Percentiles rank a stretch among this genome's conserved stretches.
phyloP scores from a whole-genome alignment of 2,888 invertebrate genomes.

The Fragum fragum region DNA sequence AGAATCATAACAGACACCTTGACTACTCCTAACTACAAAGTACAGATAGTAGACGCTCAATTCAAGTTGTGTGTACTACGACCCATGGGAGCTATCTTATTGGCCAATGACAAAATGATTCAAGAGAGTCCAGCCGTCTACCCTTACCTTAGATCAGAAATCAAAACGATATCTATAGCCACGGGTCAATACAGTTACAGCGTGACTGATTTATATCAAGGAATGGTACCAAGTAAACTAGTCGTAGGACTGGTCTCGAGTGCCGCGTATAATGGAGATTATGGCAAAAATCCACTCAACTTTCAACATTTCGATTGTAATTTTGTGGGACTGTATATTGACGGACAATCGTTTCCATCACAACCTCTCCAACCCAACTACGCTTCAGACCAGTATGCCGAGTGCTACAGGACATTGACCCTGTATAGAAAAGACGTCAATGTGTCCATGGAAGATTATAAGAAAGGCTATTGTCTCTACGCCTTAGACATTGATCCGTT shows the following conservation, averaged over 20 bases:
- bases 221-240: constrained; percentile 39
- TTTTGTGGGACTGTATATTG: constrained; percentile 44
- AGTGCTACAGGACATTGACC: constrained; percentile 53
- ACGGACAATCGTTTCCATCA: constrained; percentile 50
- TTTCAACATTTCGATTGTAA: constrained; percentile 51
- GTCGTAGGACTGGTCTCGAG: constrained; percentile 45
- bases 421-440: constrained; percentile 36
- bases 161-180: constrained; percentile 58
- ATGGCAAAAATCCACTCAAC: constrained; percentile 48
- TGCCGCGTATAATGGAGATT: constrained; percentile 44
- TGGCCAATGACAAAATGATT: constrained; percentile 48
- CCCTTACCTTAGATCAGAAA: constrained; percentile 42
- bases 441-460: constrained; percentile 33
- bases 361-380: constrained; percentile 61
- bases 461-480: constrained; percentile 52
- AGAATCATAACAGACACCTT: constrained; percentile 38
- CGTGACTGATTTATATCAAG: constrained; percentile 45
- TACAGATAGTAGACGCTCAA: constrained; percentile 52
- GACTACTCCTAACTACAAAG: constrained; percentile 17
- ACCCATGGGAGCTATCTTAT: constrained; percentile 33
- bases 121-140: constrained; percentile 44
- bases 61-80: constrained; percentile 57
- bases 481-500: constrained; percentile 35
- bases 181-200: constrained; percentile 48
- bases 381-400: constrained; percentile 27